These are phyloP conservation scores for Mnemiopsis leidyi DNA, from an alignment of 37 sponge, comb jelly and placozoan genomes.

Conservation along the genomic window DNA sequence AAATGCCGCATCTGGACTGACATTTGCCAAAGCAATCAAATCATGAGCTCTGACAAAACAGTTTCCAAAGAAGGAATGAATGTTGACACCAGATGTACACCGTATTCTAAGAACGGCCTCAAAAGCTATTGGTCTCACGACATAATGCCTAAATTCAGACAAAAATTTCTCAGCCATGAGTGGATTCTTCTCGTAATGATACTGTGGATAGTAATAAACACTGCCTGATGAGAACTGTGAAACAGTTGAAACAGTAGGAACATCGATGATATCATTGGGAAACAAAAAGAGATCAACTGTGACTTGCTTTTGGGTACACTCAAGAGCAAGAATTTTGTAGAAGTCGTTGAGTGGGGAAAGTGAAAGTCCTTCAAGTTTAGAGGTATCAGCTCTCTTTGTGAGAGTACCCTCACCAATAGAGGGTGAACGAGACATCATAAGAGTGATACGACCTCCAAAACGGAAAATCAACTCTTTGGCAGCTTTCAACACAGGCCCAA, in stretches of 20 bases:
- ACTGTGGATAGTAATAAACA: constrained; percentile 86
- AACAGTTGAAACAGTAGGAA: constrained; percentile 75
- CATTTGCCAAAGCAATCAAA: constrained; percentile 90
- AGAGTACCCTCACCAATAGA: constrained; percentile 18
- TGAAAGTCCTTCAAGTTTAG: constrained; percentile 60
- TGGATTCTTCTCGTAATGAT: constrained; percentile 69
- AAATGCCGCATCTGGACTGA: constrained; percentile 90
- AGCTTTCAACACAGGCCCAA: constrained; percentile 82
- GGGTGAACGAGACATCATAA: constrained; percentile 32
- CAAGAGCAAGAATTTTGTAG: constrained; percentile 94
- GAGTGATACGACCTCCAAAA: not conserved
- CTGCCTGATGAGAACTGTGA: constrained; percentile 91
- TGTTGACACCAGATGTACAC: constrained; percentile 83
- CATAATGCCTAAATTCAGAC: constrained; percentile 80
- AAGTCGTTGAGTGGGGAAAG: constrained; percentile 85
- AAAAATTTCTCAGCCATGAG: constrained; percentile 68
- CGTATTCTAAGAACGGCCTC: constrained; percentile 97
- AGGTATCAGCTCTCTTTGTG: constrained; percentile 23
- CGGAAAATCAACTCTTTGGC: constrained; percentile 84
- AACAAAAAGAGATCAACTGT: constrained; percentile 89
- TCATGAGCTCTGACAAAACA: constrained; percentile 96
- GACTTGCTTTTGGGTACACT: constrained; percentile 89
- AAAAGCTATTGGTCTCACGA: constrained; percentile 90
- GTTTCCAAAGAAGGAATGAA: constrained; percentile 96
- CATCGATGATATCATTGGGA: constrained; percentile 72